Evolutionary conservation across 2,888 invertebrate species (phyloP), one percentile per base, ranked within the genome.

Genomic region (Notodromas monacha): DNA sequence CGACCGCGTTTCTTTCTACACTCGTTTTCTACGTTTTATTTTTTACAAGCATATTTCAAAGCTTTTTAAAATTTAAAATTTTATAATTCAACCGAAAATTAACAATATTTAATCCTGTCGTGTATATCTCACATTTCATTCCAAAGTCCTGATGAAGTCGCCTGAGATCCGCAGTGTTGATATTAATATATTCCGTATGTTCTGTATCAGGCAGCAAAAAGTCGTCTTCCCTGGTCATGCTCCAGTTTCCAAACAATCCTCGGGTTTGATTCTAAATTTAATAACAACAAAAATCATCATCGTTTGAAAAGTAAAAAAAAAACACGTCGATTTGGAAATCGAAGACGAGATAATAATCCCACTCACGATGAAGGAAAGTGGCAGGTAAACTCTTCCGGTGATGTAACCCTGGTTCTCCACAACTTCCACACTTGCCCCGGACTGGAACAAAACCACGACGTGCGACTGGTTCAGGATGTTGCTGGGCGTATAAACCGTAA

Each of bases 391-490:
- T 38, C 79, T 61, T 0, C 68, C 65, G 1, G 70, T 62, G 67
- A 79, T 64, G 41, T 60, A 74, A 3, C 81, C 84, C 42, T 63
- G 61, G 47, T 74, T 76, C 45, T 81, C 81, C 1, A 77, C 56
- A 1, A 86, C 70, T 47, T 84, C 79, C 2, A 89, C 63, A 1
- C 86, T 86, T 28, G 76, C 74, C 2, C 86, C 86, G 0, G 76
- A 76, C 34, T 77, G 65, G 45, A 84, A 77, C 74, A 84, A 77
- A 30, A 86, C 66, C 16, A 86, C 61, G 14, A 89, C 74, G 53
- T 86, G 79, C 1, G 81, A 79, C 49, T 84, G 84, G 51, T 84
- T 81, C 31, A 79, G 54, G 38, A 79, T 62, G 42, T 74, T 72
- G 31, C 72, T 68, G 2, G 84, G 81, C n/a, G 76, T 76, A 45